These are phyloP conservation scores for Diadegma fenestrale DNA, from an alignment of 2,888 invertebrate genomes.

Conservation along the genomic window DNA sequence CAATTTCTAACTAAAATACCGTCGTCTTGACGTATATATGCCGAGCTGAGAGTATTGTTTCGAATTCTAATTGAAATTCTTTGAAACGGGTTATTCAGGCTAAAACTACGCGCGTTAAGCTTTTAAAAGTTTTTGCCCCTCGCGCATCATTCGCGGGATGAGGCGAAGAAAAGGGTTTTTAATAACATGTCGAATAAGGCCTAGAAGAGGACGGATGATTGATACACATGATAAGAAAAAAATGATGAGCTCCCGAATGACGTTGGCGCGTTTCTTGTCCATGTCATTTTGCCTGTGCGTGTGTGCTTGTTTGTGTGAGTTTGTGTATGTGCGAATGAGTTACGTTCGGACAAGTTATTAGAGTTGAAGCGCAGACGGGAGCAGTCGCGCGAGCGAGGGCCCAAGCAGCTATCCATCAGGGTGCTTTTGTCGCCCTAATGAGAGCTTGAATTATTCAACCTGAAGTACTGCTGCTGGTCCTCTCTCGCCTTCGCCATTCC, in stretches of 20 bases:
- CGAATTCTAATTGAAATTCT: not conserved
- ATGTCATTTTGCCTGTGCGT: not conserved
- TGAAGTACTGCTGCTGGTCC: slow-evolving; percentile 76
- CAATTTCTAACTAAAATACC: not conserved
- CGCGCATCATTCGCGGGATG: no score
- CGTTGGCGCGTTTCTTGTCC: slow-evolving; percentile 19
- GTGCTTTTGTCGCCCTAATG: slow-evolving; percentile 85
- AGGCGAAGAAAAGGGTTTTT: not conserved
- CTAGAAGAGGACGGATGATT: not conserved
- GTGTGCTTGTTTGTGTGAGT: not conserved
- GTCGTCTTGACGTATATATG: not conserved
- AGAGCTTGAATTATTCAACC: slow-evolving; percentile 84
- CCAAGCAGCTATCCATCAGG: slow-evolving; percentile 84
- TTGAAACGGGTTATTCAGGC: not conserved
- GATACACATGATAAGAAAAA: slow-evolving; percentile 34
- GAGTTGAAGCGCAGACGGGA: slow-evolving; percentile 60
- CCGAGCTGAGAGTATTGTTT: not conserved
- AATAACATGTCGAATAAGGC: not conserved
- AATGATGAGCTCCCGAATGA: slow-evolving; percentile 43
- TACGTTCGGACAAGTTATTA: slow-evolving; percentile 62
- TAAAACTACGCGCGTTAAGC: not conserved
- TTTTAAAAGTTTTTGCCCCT: not conserved
- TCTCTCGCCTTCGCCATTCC: slow-evolving; percentile 69
- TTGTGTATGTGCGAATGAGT: slow-evolving; percentile 49
- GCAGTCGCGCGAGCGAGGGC: slow-evolving; percentile 50